These are phyloP conservation scores for Parelbella ahira DNA, from an alignment of 2,888 invertebrate species.

Conservation along the genomic window DNA sequence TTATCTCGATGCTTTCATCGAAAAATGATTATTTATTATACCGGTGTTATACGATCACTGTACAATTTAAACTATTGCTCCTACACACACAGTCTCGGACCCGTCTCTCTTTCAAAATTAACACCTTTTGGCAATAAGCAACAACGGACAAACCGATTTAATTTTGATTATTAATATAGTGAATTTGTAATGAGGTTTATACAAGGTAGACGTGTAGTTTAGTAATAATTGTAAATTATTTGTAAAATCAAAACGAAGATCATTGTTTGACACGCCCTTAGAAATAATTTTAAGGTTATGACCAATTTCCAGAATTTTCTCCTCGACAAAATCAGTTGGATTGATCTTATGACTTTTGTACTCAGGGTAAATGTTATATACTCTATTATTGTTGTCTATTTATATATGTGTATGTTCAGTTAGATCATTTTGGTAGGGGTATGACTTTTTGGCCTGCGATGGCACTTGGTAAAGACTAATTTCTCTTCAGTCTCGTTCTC, in stretches of 20 bases:
- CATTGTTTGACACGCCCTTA: conserved; percentile 51
- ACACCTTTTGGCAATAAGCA: conserved; percentile 13
- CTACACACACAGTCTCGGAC: conserved; percentile 14
- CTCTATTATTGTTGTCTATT: conserved; percentile 54
- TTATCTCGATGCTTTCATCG: conserved; percentile 22
- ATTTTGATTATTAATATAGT: conserved; percentile 41
- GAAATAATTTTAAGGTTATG: conserved; percentile 64
- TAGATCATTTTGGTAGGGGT: conserved; percentile 51
- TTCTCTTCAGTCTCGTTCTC: conserved; percentile 4
- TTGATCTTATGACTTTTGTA: conserved; percentile 75
- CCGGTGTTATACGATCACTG: conserved; percentile 11
- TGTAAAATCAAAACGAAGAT: conserved; percentile 46
- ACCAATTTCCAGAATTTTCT: conserved; percentile 68
- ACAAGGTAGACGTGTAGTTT: conserved; percentile 78
- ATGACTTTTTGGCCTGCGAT: conserved; percentile 67
- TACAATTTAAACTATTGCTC: conserved; percentile 17
- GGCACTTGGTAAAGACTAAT: conserved; percentile 35
- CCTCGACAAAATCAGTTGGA: conserved; percentile 50
- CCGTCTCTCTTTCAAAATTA: conserved; percentile 22
- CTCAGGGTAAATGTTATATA: conserved; percentile 68
- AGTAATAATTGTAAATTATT: conserved; percentile 67
- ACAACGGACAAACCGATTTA: conserved; percentile 31
- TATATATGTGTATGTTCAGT: conserved; percentile 53
- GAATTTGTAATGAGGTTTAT: conserved; percentile 78
- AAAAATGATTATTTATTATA: conserved; percentile 13